phyloP scores from a whole-genome alignment of 1,140 invertebrate species.

The Penaeus vannamei region DNA sequence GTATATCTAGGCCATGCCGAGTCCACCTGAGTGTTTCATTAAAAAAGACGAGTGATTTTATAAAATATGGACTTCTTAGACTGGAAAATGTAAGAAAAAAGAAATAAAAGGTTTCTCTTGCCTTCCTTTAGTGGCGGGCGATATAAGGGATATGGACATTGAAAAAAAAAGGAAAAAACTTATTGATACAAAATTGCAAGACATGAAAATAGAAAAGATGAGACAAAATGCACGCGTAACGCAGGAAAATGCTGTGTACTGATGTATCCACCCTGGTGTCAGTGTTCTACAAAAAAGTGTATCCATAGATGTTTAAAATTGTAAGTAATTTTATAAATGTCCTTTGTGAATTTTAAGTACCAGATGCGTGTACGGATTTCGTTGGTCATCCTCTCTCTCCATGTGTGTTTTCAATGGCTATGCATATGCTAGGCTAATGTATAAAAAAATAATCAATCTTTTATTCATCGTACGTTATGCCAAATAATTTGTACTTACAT shows the following conservation, averaged over 20 bases:
- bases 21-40: background rate
- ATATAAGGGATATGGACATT: constrained; percentile 45
- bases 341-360: constrained; percentile 65
- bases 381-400: constrained; percentile 60
- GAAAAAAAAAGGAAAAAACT: background rate
- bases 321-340: constrained; percentile 67
- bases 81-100: constrained; percentile 17
- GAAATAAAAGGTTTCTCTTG: constrained; percentile 28
- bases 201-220: constrained; percentile 4
- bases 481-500: constrained; percentile 66
- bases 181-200: constrained; percentile 13
- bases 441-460: constrained; percentile 57
- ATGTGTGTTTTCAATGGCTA: constrained; percentile 66
- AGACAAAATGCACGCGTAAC: constrained; percentile 41
- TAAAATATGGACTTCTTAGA: constrained; percentile 49
- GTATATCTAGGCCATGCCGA: too few species aligned
- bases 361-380: constrained; percentile 53
- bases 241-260: constrained; percentile 60
- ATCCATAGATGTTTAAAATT: constrained; percentile 67
- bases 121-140: constrained; percentile 41
- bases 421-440: constrained; percentile 63
- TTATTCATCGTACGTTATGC: constrained; percentile 64
- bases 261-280: constrained; percentile 63
- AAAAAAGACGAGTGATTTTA: background rate
- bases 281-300: constrained; percentile 64